A percentile compares a stretch with the other conserved stretches of the same genome.
These are phyloP conservation scores for Elysia chlorotica DNA, from an alignment of 1,140 invertebrate species.

Conservation along the genomic window DNA sequence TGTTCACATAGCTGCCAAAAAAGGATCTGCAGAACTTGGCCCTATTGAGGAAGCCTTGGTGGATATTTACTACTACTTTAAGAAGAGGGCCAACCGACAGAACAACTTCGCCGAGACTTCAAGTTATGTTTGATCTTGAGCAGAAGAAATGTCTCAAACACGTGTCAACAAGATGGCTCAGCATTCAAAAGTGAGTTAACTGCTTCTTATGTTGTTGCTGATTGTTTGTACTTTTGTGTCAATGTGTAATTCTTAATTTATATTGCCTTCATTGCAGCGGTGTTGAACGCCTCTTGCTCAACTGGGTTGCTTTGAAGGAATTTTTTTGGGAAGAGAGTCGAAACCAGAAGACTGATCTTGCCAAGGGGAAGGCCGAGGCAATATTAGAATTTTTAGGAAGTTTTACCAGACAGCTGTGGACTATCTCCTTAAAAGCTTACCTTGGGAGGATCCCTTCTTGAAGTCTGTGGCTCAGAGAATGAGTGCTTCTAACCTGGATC, in stretches of 20 bases:
- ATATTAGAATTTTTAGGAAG: not conserved
- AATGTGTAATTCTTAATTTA: too few relatives aligned
- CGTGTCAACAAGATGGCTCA: constrained; percentile 11
- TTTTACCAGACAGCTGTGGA: too few relatives aligned
- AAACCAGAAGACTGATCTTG: not conserved
- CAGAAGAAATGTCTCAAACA: constrained; percentile 13
- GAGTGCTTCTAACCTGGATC: too few relatives aligned
- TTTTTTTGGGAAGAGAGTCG: not conserved
- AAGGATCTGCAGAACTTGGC: too few relatives aligned
- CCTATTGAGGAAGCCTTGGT: too few relatives aligned
- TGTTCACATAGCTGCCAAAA: too few relatives aligned
- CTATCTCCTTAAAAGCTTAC: too few relatives aligned
- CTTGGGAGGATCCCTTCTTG: too few relatives aligned
- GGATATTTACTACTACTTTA: constrained; percentile 18
- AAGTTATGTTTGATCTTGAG: not conserved
- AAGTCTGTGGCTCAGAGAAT: too few relatives aligned
- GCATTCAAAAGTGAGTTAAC: not conserved
- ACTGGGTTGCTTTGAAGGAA: not conserved
- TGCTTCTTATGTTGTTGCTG: too few relatives aligned
- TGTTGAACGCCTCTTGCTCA: not conserved
- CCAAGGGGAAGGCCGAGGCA: not conserved
- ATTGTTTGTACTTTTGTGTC: too few relatives aligned
- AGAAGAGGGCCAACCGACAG: constrained; percentile 4
- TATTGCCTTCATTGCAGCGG: too few relatives aligned
- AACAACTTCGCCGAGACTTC: not conserved